Evolutionary conservation across 2,113 vertebrate species (phyloP), one percentile per base, ranked within the genome.

Genomic region (Eidolon helvum): DNA sequence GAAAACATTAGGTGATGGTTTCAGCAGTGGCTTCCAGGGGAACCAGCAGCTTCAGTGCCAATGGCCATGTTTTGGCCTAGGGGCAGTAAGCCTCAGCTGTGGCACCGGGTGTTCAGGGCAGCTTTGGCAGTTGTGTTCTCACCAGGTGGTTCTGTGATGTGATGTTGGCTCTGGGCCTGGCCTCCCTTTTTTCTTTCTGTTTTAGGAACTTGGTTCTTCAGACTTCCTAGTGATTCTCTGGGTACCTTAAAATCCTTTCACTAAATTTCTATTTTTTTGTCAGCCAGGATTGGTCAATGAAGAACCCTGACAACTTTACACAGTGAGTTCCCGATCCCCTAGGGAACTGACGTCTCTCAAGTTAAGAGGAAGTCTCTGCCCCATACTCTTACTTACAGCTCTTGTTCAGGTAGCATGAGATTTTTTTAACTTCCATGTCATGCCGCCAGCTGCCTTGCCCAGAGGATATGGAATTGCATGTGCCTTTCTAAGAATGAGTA

Each of bases 401-500:
- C 16, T n/a, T 45, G 22, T 50, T 28, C 91, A 91, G 30, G 24
- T 5, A 14, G 38, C 26, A 1, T 5, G 2, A 55, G 57, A 79
- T 63, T 63, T n/a, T 21, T 95, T 71, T 45, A 55, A 78, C 83
- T 82, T 85, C 66, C 48, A 0, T 93, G 48, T 50, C 43, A 61
- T 68, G 68, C 80, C 89, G 48, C 26, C 40, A 75, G 72, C 61
- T 79, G n/a, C 61, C 45, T 65, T 71, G 63, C 40, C 61, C 71
- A 79, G 65, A 86, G 92, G 63, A 87, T 90, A 74, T 75, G 71
- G 65, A 77, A 90, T 38, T n/a, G 4, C 28, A 83, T 0, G 18
- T 16, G 38, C 4, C n/a, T 88, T 66, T 94, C 96, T 82, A 82
- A 94, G 66, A 69, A 89, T 53, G 48, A 83, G 35, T 82, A 74